phyloP scores from a whole-genome alignment of 1,140 invertebrate species.

The Gonatopus flavifemur region DNA sequence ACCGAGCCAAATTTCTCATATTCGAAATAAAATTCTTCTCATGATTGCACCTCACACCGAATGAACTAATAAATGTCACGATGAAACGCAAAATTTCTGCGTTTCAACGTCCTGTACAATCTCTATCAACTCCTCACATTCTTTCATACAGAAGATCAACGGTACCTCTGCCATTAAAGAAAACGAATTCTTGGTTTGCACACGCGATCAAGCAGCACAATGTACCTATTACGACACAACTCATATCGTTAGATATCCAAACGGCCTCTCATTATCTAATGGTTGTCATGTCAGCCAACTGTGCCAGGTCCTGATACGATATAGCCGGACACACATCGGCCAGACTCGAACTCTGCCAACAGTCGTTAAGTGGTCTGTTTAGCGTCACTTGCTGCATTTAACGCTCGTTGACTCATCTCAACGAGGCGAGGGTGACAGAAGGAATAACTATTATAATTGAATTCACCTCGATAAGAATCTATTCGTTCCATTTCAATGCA shows the following conservation, averaged over 20 bases:
- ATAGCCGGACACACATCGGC: constrained; percentile 6
- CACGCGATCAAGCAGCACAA: no score
- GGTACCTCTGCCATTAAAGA: no score
- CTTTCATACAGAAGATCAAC: no score
- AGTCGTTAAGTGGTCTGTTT: constrained; percentile 4
- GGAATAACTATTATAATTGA: constrained; percentile 15
- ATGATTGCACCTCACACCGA: no score
- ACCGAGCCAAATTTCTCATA: no score
- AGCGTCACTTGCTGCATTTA: constrained; percentile 18
- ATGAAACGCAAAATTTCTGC: no score
- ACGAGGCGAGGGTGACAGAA: background rate
- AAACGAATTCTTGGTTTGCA: no score
- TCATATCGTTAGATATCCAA: constrained; percentile 35
- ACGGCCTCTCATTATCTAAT: constrained; percentile 44
- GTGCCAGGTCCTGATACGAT: constrained; percentile 29
- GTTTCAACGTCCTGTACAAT: no score
- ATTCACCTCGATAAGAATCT: constrained; percentile 29
- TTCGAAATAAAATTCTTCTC: no score
- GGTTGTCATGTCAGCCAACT: constrained; percentile 32
- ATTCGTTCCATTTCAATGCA: constrained; percentile 6
- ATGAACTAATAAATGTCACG: no score
- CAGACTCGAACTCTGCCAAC: background rate
- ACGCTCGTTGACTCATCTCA: constrained; percentile 30
- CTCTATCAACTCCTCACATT: no score
- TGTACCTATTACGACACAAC: no score